Percentiles rank a stretch among this genome's conserved stretches.
These are phyloP conservation scores for Neodon shergylaensis DNA, from an alignment of 2,113 vertebrate genomes.

Conservation along the genomic window DNA sequence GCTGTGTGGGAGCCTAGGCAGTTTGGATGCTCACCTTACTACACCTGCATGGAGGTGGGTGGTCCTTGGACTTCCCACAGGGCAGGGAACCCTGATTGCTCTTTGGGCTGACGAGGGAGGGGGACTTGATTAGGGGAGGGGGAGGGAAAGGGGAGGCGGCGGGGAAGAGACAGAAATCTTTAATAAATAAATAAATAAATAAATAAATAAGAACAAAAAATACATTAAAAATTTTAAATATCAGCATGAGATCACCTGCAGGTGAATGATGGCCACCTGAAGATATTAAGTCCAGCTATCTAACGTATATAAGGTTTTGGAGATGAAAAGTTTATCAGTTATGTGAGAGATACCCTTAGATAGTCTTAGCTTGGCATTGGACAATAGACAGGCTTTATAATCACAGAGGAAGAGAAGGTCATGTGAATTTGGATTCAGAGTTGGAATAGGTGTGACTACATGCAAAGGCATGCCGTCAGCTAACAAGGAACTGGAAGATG, in stretches of 20 bases:
- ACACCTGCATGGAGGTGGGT: no score
- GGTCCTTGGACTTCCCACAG: no score
- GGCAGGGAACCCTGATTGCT: no score
- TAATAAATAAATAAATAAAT: no score
- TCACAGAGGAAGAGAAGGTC: background rate
- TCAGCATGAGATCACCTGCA: background rate
- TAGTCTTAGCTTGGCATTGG: background rate
- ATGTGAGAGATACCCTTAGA: background rate
- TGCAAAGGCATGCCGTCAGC: background rate
- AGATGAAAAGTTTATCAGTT: background rate
- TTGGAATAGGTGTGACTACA: background rate
- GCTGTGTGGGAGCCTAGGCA: no score
- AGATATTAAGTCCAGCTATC: background rate
- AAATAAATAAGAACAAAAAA: no score
- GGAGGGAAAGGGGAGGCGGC: no score
- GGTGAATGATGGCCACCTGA: background rate
- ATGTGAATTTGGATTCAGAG: background rate
- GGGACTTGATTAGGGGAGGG: no score
- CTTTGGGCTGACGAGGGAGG: no score
- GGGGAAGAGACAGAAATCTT: no score
- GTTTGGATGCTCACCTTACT: no score
- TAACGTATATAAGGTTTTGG: background rate
- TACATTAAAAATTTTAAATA: background rate
- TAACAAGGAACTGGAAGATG: background rate
- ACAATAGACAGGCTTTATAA: background rate